Base-by-base conservation (phyloP, 2,888 invertebrate genomes). In the Litoditis marina region DNA sequence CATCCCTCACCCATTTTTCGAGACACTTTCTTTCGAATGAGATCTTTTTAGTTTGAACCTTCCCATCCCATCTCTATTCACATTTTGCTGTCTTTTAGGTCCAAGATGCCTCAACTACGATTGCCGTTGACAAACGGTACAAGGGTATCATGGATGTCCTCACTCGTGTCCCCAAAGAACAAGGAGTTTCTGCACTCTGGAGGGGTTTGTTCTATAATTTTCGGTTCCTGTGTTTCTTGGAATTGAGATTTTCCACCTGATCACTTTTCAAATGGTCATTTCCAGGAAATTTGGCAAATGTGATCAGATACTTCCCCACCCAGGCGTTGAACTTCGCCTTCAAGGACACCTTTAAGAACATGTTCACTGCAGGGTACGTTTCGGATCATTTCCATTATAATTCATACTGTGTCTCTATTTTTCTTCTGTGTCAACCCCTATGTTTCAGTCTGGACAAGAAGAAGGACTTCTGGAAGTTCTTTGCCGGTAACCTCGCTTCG, bases 271-370 rank as follows among this genome's bases (percentile, higher is more conserved):
- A 13, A 8, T 11, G 6, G 13, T 34, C 36, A 34, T 7, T 31
- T 34, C 78, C 85, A 68, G 82, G 82, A 63, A 82, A 82, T 69
- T 61, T 80, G 65, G 82, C 81, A 58, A 83, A 80, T 66, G 80
- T 80, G 69, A 80, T 83, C 69, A 74, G 82, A 82, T 93, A 93
- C 84, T 93, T 93, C 86, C 92, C 93, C 54, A 92, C 92, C 28
- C 92, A 93, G 85, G 93, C 93, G 46, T 87, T 94, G 56, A 93
- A 94, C 86, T 94, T 94, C 84, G 92, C 93, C 74, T 93, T 93
- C 86, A 93, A 93, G 79, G 85, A 85, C 73, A 84, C 83, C 42
- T 79, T 76, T 77, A 80, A 80, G 74, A 70, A 74, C 62, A 60
- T 78, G 53, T 77, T 79, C 72, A 61, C 70, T 13, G n/a, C n/a